These are phyloP conservation scores for Amaurobius ferox DNA, from an alignment of 2,888 invertebrate species.

Conservation along the genomic window DNA sequence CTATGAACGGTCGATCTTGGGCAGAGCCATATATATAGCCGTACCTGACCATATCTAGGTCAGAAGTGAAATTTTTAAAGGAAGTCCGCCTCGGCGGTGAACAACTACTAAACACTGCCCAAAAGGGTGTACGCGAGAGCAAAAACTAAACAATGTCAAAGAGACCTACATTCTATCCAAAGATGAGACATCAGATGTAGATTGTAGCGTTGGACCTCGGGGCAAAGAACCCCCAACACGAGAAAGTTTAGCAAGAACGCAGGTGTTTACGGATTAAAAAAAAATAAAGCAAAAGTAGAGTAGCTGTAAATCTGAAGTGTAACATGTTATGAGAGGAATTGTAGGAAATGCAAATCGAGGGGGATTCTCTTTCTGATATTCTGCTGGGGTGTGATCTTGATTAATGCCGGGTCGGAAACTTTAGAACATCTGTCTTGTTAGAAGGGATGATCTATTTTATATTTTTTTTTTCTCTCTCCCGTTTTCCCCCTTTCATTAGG, in stretches of 20 bases:
- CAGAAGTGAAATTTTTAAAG: conserved; percentile 36
- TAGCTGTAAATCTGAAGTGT: neutral
- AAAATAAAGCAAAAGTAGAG: neutral
- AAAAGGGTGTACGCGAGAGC: conserved; percentile 23
- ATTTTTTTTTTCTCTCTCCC: too few species aligned
- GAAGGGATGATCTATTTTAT: neutral
- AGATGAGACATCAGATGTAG: conserved; percentile 44
- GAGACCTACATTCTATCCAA: conserved; percentile 48
- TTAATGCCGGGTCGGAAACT: neutral
- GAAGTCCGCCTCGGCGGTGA: conserved; percentile 28
- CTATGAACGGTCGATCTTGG: too few species aligned
- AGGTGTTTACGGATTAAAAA: neutral
- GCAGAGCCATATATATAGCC: too few species aligned
- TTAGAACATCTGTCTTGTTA: neutral
- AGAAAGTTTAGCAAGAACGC: neutral
- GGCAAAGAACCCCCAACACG: neutral
- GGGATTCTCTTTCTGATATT: neutral
- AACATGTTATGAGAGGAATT: neutral
- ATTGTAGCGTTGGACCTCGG: conserved; percentile 7
- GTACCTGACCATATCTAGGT: conserved; percentile 42
- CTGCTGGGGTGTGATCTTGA: neutral
- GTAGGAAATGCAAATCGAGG: neutral
- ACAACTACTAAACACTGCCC: neutral
- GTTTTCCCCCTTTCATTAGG: too few species aligned
- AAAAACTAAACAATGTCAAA: conserved; percentile 29